A percentile compares a stretch with the other conserved stretches of the same genome.
These are phyloP conservation scores for Champsocephalus gunnari DNA, from an alignment of 2,797 vertebrate species.

Conservation along the genomic window DNA sequence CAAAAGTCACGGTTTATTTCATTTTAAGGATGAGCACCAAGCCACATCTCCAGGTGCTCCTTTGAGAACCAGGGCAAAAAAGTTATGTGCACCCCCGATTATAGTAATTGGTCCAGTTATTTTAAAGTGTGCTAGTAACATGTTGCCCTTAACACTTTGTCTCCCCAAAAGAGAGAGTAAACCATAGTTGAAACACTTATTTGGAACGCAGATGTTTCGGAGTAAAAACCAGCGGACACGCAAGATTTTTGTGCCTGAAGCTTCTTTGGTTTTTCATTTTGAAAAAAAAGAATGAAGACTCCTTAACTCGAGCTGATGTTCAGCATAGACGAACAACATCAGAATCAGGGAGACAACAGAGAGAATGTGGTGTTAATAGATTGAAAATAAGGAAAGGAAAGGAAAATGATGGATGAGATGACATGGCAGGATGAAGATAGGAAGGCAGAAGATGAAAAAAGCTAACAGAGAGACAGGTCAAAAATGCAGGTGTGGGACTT, in stretches of 20 bases:
- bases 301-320: conserved; percentile 16
- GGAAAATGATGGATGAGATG: conserved; percentile 23
- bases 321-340: conserved; percentile 36
- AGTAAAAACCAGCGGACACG: not conserved
- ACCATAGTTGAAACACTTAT: not conserved
- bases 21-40: too few relatives aligned
- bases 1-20: too few relatives aligned
- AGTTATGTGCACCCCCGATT: not conserved
- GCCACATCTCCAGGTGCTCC: too few relatives aligned
- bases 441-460: conserved; percentile 13
- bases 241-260: not conserved
- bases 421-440: conserved; percentile 17
- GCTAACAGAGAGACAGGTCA: conserved; percentile 10
- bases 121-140: not conserved
- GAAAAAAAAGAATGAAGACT: conserved; percentile 17
- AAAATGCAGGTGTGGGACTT: conserved; percentile 68
- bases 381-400: conserved; percentile 19
- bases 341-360: conserved; percentile 37
- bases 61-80: too few relatives aligned
- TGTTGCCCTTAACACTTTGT: not conserved
- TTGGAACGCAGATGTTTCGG: not conserved
- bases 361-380: conserved; percentile 23
- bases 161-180: not conserved
- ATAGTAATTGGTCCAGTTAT: not conserved
- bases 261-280: not conserved